Evolutionary conservation across 2,888 invertebrate species (phyloP), one percentile per base, ranked within the genome.

Genomic region (Apoda limacodes): DNA sequence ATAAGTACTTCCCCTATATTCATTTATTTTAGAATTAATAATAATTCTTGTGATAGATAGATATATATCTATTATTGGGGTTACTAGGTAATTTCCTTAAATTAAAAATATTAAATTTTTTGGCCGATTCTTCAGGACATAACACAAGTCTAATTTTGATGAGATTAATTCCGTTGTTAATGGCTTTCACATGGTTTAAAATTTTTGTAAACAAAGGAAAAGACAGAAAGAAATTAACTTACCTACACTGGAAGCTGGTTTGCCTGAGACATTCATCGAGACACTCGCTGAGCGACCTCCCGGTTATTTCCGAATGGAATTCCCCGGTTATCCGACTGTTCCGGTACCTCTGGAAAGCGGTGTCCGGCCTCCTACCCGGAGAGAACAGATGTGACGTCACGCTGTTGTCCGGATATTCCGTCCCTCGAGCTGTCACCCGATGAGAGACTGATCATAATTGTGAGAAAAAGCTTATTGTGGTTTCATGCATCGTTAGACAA

Each of bases 231-330:
- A 9, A 5, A 22, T 15, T 30, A 25, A 88, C 88, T 32, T 89
- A 93, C 69, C 92, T 86, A 78, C 94, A 94, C 55, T 92, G 92
- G 64, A 93, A 93, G 63, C 93, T 93, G 9, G 93, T 90, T 71
- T 93, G 93, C 41, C 93, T 82, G 42, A 94, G 81, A 60, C 95
- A 95, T 60, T 94, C 94, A 61, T 94, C 93, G 50, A 95, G 67
- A 57, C 95, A 95, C 67, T 95, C 94, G 69, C 93, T 93, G 37
- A 95, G 76, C 9, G 93, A 92, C 38, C 93, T 83, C 25, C 93
- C 92, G 3, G 92, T 92, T 52, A 93, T 92, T 72, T 94, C 94
- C 4, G 93, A 92, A 63, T 93, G 93, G 65, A 91, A 92, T 68
- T 93, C 93, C 3, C 93, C 92, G 32, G 92, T 92, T 23, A 95